Evolutionary conservation across 1,140 invertebrate species (phyloP).

Genomic region (Neodiprion pinetum): DNA sequence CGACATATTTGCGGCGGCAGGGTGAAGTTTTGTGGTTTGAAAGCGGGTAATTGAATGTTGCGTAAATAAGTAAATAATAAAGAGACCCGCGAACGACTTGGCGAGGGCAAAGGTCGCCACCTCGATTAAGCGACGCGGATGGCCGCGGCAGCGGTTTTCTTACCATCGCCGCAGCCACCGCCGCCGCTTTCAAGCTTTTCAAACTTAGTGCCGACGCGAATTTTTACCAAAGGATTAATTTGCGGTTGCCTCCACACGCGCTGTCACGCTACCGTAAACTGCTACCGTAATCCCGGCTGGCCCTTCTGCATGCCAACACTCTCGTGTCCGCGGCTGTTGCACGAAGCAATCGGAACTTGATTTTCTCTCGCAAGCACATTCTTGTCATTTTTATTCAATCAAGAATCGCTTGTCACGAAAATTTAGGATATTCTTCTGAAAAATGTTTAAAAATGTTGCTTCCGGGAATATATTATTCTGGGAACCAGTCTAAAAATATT

Average conservation of each 20-base stretch:
- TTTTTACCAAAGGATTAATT: slow-evolving; percentile 45
- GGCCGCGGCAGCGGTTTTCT: slow-evolving; percentile 33
- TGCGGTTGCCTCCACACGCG: slow-evolving; percentile 40
- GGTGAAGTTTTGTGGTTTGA: slow-evolving; percentile 46
- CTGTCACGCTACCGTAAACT: slow-evolving; percentile 27
- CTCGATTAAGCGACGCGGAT: slow-evolving; percentile 47
- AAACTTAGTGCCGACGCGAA: slow-evolving; percentile 5
- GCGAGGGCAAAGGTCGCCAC: slow-evolving; percentile 45
- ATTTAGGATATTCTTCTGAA: too few species aligned
- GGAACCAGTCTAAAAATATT: too few species aligned
- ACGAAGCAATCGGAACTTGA: too few species aligned
- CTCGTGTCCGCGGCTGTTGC: background rate
- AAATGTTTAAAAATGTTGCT: too few species aligned
- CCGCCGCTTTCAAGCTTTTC: slow-evolving; percentile 9
- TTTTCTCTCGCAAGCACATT: too few species aligned
- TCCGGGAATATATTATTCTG: too few species aligned
- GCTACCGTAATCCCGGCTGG: background rate
- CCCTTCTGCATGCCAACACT: background rate
- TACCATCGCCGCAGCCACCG: slow-evolving; percentile 14
- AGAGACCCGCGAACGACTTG: slow-evolving; percentile 5
- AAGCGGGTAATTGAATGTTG: slow-evolving; percentile 55
- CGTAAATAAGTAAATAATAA: slow-evolving; percentile 59
- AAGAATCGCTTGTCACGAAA: too few species aligned
- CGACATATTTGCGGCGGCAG: background rate
- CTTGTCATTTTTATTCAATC: too few species aligned